Evolutionary conservation across 2,113 vertebrate species (phyloP).

Genomic region (Urocitellus parryii): DNA sequence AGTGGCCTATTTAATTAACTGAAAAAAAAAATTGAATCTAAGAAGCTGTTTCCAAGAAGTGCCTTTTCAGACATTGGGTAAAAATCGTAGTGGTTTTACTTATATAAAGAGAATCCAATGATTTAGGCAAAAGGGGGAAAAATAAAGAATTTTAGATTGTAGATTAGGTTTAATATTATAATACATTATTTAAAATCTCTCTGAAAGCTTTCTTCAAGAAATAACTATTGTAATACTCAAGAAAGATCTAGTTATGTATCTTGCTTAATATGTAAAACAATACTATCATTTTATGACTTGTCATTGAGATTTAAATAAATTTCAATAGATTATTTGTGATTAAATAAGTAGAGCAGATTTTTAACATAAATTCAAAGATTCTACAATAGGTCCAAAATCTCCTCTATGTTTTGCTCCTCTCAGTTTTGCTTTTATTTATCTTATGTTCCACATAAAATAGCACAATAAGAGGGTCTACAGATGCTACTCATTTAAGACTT

Average conservation of each 20-base stretch:
- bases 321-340: constrained; percentile 2
- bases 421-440: background rate
- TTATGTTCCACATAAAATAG: background rate
- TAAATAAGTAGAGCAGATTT: background rate
- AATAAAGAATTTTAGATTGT: background rate
- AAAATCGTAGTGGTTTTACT: constrained; percentile 18
- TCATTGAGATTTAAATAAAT: background rate
- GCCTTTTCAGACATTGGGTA: constrained; percentile 9
- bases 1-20: constrained; percentile 73
- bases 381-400: background rate
- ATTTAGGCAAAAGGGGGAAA: background rate
- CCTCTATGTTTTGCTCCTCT: background rate
- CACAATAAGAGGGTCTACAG: background rate
- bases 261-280: background rate
- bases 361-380: background rate
- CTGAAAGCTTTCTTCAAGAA: background rate
- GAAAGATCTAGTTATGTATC: background rate
- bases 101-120: background rate
- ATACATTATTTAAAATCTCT: background rate
- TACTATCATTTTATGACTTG: background rate
- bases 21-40: constrained; percentile 11
- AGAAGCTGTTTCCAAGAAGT: constrained; percentile 2
- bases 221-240: background rate
- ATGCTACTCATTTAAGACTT: background rate
- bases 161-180: background rate